Evolutionary conservation across 2,113 vertebrate genomes (phyloP), one percentile per base, ranked within the genome.

Genomic region (Anser brachyrhynchus): DNA sequence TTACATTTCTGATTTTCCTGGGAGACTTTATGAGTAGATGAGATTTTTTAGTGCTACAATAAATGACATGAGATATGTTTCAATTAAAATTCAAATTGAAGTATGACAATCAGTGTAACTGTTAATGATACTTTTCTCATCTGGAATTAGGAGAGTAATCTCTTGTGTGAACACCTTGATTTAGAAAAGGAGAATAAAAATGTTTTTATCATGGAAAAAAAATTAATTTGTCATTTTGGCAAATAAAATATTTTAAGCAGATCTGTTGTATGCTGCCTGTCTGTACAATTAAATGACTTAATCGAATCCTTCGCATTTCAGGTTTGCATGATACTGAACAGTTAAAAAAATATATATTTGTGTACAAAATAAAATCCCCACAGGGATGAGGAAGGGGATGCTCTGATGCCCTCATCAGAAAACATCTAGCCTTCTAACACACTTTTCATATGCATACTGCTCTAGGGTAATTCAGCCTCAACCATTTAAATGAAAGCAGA

Each of bases 161-260:
- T n/a, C 61, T 22, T 49, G 2, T 31, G 76, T 51, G 13, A 92
- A 64, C 1, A 1, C 25, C 74, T 90, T 52, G n/a, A 33, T 86
- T 54, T 22, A 71, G 33, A 73, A 62, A 67, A 85, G 26, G 29
- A 91, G 5, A 94, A 72, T 54, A 67, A 88, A 74, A 86, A 62
- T 81, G 22, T 65, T 76, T 82, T 75, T 58, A 88, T 65, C 5
- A 55, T 62, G 15, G 73, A 83, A 82, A 89, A 89, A 64, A 19
- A 44, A 76, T 11, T 11, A 57, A 1, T 70, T 44, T 78, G n/a
- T 90, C 22, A 31, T 84, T 64, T 81, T 89, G 44, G 29, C 43
- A 87, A 84, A 89, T 90, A 81, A 94, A 93, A n/a, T 66, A 26
- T 1, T 5, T 73, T 9, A 44, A 78, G 65, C 70, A 93, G 39